Base-by-base conservation (phyloP, 1,140 invertebrate genomes). In the Drosophila arizonae region DNA sequence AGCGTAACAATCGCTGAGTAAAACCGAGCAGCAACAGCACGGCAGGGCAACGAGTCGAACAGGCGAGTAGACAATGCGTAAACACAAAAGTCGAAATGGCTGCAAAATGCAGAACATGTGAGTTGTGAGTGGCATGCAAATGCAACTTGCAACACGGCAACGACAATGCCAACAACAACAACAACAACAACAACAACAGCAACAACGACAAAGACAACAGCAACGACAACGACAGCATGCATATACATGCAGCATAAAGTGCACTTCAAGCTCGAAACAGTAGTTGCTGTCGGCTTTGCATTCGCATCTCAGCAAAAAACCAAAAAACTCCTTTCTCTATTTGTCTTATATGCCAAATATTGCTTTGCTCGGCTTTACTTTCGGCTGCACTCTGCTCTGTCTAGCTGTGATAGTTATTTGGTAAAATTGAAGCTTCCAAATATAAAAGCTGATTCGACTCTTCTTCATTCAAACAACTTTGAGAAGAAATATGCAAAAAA, bases 81-180 rank as follows among this genome's bases (percentile, higher is more conserved):
- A 84, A 77, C 66, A 76, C 54, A 67, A 75, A 73, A 82, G 75
- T 77, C 67, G 71, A 61, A 74, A 73, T 77, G 61, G 33, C 50
- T 61, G 57, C 41, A 57, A 72, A 62, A 78, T 69, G 63, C 61
- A 46, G 64, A 65, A 52, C 81, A 80, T 76, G 81, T 80, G 76
- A 86, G 78, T 68, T 74, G 67, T 79, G 76, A 86, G 79, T 86
- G 82, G 79, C 82, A 86, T 86, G 82, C 82, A 86, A 86, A 86
- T 86, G 82, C 64, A 61, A 57, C 61, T 52, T 72, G 69, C 76
- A 62, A 75, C 71, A 75, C 50, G 50, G 54, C 46, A 72, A 48
- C 39, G 17, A 51, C 48, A 64, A 36, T 33, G 30, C 17, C 65
- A 67, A 45, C 33, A 10, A 33, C 54, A 66, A n/a, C 46, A 15